Evolutionary conservation across 2,888 invertebrate genomes (phyloP).

Genomic region (Trissonchulus sp.): DNA sequence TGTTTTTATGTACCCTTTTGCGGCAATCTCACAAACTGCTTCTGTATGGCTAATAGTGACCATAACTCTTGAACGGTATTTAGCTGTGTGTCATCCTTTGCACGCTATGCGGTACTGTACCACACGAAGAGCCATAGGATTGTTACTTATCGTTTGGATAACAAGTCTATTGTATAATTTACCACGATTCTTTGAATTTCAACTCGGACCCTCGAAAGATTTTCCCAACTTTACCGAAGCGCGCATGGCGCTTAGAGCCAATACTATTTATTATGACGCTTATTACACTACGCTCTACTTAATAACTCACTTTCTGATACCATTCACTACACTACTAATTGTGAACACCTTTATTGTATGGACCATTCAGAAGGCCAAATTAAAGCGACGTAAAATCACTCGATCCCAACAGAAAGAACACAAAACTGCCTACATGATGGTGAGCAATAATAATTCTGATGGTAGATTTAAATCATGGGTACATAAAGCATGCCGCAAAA

Average conservation of each 20-base stretch:
- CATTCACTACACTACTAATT: not conserved
- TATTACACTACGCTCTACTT: slow-evolving; percentile 18
- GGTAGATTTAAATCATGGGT: too few relatives aligned
- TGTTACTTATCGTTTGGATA: not conserved
- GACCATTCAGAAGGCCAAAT: not conserved
- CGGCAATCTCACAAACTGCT: slow-evolving; percentile 12
- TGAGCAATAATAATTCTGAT: too few relatives aligned
- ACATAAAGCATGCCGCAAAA: too few relatives aligned
- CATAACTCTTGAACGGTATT: slow-evolving; percentile 22
- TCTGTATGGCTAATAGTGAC: slow-evolving; percentile 20
- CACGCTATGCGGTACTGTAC: slow-evolving; percentile 23
- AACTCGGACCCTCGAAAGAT: not conserved
- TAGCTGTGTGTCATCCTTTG: slow-evolving; percentile 20
- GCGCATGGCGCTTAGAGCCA: not conserved
- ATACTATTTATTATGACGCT: slow-evolving; percentile 16
- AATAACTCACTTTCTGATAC: slow-evolving; percentile 12
- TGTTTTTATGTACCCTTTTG: slow-evolving; percentile 23
- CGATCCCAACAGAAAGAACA: slow-evolving; percentile 19
- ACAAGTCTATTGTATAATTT: not conserved
- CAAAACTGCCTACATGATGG: slow-evolving; percentile 22
- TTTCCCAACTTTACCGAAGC: slow-evolving; percentile 7
- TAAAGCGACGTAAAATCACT: not conserved
- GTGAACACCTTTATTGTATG: slow-evolving; percentile 11
- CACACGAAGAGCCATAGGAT: not conserved
- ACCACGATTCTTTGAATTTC: slow-evolving; percentile 22